Conservation (phyloP, 2,797 vertebrate species). For the Chelonia mydas region DNA sequence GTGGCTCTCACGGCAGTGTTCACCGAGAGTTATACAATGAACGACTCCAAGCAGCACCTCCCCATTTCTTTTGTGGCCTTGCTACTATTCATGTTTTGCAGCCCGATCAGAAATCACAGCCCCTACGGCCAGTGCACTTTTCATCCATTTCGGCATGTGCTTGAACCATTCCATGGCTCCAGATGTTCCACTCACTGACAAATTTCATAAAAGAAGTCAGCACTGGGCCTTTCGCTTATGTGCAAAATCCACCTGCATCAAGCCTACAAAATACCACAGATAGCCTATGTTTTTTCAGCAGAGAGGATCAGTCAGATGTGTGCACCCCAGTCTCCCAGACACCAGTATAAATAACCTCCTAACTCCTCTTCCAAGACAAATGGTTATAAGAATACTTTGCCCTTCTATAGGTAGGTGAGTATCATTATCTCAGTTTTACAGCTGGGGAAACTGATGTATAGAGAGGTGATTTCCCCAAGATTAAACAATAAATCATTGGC, state of each 20-base stretch:
- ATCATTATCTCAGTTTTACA: background rate
- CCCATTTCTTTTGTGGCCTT: background rate
- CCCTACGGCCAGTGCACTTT: background rate
- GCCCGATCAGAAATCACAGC: background rate
- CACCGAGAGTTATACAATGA: background rate
- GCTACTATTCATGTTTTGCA: background rate
- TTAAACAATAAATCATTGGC: background rate
- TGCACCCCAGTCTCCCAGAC: background rate
- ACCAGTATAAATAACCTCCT: background rate
- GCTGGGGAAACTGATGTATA: background rate
- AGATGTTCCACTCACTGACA: background rate
- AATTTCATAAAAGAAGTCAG: background rate
- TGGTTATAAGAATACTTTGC: background rate
- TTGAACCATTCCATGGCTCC: background rate
- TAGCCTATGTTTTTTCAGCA: background rate
- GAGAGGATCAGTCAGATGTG: background rate
- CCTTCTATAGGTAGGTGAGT: background rate
- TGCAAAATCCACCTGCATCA: background rate
- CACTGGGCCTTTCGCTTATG: background rate
- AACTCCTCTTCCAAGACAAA: background rate
- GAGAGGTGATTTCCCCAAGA: background rate
- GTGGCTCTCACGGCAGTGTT: background rate
- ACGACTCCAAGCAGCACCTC: background rate
- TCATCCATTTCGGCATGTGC: background rate
- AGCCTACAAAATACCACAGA: background rate